Evolutionary conservation across 2,797 vertebrate species (phyloP).

Genomic region (Microchirus variegatus): DNA sequence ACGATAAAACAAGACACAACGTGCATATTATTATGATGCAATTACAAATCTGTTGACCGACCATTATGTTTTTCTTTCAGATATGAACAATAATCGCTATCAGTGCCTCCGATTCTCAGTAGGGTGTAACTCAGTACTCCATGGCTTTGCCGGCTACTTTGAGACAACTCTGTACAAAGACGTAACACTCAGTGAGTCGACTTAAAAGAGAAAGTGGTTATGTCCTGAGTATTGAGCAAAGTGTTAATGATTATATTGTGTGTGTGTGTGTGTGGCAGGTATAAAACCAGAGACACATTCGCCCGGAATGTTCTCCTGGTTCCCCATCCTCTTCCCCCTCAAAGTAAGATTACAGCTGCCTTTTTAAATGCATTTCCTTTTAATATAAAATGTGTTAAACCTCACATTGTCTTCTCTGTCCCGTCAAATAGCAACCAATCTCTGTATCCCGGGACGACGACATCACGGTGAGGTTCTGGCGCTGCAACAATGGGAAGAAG

Average conservation of each 20-base stretch:
- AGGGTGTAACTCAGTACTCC: conserved; percentile 89
- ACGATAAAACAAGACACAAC: background rate
- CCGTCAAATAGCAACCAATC: conserved; percentile 86
- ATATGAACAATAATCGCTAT: conserved; percentile 92
- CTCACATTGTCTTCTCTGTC: background rate
- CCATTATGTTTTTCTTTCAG: conserved; percentile 60
- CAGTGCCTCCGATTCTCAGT: conserved; percentile 87
- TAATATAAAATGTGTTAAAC: background rate
- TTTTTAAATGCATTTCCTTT: background rate
- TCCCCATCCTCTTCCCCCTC: conserved; percentile 94
- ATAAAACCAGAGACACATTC: conserved; percentile 94
- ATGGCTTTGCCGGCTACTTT: conserved; percentile 94
- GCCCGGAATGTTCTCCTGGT: conserved; percentile 97
- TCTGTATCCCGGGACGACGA: conserved; percentile 81
- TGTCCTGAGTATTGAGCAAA: background rate
- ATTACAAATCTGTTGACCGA: background rate
- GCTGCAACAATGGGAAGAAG: conserved; percentile 93
- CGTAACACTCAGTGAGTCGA: conserved; percentile 88
- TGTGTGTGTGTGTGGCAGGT: conserved; percentile 74
- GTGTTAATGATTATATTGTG: background rate
- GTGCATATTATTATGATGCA: background rate
- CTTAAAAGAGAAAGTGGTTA: background rate
- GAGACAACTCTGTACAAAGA: conserved; percentile 91
- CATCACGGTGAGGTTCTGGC: conserved; percentile 90
- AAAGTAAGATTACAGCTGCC: conserved; percentile 80